These are phyloP conservation scores for Trichogramma evanescens DNA, from an alignment of 2,888 invertebrate species.

Conservation along the genomic window DNA sequence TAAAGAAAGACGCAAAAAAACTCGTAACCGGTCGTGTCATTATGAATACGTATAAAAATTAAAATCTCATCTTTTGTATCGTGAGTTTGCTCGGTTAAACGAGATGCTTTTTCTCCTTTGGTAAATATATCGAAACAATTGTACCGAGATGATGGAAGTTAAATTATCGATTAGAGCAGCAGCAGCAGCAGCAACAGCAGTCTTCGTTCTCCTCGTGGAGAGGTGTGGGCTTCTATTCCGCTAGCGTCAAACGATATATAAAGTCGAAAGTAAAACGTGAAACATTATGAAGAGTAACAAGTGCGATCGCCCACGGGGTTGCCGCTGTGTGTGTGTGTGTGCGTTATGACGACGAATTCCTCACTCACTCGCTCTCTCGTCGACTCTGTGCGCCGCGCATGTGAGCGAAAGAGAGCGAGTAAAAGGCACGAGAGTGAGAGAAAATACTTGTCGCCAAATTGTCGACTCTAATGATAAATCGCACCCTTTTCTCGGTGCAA, in stretches of 20 bases:
- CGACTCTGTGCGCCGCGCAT: neutral
- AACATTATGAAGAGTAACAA: neutral
- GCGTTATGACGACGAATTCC: slow-evolving; percentile 9
- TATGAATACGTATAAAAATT: too few relatives aligned
- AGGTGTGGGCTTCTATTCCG: neutral
- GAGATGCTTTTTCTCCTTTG: too few relatives aligned
- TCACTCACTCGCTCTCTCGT: neutral
- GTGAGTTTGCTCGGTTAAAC: too few relatives aligned
- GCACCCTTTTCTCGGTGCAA: slow-evolving; percentile 33
- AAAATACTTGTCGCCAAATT: slow-evolving; percentile 41
- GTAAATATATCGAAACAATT: too few relatives aligned
- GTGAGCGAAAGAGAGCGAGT: slow-evolving; percentile 14
- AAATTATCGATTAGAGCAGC: too few relatives aligned
- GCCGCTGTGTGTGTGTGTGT: too few relatives aligned
- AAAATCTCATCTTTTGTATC: too few relatives aligned
- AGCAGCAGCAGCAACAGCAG: too few relatives aligned
- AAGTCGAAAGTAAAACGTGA: slow-evolving; percentile 5
- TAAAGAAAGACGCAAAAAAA: neutral
- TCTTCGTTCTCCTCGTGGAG: too few relatives aligned
- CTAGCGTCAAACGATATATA: neutral
- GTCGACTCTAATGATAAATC: slow-evolving; percentile 48
- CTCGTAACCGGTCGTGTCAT: too few relatives aligned
- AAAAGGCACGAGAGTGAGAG: slow-evolving; percentile 17
- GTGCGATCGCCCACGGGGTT: slow-evolving; percentile 13
- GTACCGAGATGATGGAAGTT: too few relatives aligned